These are phyloP conservation scores for Piscicola geometra DNA, from an alignment of 2,888 invertebrate species.

Conservation along the genomic window DNA sequence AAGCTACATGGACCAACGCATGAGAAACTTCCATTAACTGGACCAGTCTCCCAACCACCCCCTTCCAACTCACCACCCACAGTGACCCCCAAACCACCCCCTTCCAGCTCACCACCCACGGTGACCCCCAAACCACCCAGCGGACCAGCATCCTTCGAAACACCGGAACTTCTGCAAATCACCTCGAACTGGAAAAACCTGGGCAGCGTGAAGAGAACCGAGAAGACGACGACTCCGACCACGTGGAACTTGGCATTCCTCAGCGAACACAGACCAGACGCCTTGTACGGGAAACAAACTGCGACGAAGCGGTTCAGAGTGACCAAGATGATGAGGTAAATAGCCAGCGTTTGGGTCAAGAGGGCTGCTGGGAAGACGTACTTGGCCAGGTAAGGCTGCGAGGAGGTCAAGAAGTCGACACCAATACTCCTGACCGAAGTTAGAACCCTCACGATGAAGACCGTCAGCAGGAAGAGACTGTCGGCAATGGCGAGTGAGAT, in stretches of 20 bases:
- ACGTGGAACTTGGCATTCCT: conserved; percentile 42
- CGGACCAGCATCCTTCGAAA: neutral
- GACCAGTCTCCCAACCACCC: no score
- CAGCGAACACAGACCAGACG: conserved; percentile 42
- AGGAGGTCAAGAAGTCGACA: conserved; percentile 22
- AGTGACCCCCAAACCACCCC: no score
- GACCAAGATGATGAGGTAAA: conserved; percentile 44
- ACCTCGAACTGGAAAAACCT: conserved; percentile 44
- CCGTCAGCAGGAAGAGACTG: conserved; percentile 43
- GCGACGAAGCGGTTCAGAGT: conserved; percentile 44
- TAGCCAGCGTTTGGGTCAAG: conserved; percentile 42
- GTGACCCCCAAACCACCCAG: neutral
- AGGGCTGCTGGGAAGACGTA: conserved; percentile 44
- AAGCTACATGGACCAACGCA: neutral
- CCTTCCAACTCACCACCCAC: no score
- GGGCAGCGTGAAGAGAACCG: conserved; percentile 43
- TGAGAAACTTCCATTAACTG: no score
- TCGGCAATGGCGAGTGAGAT: conserved; percentile 44
- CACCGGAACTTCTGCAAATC: neutral
- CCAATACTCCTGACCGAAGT: conserved; percentile 41
- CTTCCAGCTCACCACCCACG: neutral
- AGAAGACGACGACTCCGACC: conserved; percentile 39
- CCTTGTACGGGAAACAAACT: conserved; percentile 44
- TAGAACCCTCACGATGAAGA: conserved; percentile 42
- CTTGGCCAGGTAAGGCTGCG: conserved; percentile 42